These are phyloP conservation scores for Bombus pascuorum DNA, from an alignment of 1,140 invertebrate genomes.

Conservation along the genomic window DNA sequence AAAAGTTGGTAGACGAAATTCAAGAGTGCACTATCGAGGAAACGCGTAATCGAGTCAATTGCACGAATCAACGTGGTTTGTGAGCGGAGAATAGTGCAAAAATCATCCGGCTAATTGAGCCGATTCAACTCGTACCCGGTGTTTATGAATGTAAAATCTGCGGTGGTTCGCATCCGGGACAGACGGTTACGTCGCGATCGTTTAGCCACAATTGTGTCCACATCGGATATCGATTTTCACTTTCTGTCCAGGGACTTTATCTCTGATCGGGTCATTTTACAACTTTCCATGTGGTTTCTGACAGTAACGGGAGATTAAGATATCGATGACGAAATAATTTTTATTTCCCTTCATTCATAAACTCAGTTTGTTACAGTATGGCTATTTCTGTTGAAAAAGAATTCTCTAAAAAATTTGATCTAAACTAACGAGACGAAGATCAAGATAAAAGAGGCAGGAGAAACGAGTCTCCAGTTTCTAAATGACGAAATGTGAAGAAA, in stretches of 20 bases:
- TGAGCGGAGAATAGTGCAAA: background rate
- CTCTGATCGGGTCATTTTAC: background rate
- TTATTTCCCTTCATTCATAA: background rate
- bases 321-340: background rate
- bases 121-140: conserved; percentile 19
- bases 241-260: background rate
- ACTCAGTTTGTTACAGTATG: background rate
- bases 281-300: background rate
- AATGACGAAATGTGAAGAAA: background rate
- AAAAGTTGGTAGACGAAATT: background rate
- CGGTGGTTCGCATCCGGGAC: background rate
- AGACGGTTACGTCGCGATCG: background rate
- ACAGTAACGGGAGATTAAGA: background rate
- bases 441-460: no score
- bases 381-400: no score
- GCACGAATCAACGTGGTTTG: conserved; percentile 12
- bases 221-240: conserved; percentile 36
- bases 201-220: conserved; percentile 29
- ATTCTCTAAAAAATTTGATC: no score
- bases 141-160: conserved; percentile 31
- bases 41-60: background rate
- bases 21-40: background rate
- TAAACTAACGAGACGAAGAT: no score
- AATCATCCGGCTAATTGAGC: conserved; percentile 13
- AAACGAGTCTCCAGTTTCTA: no score